Evolutionary conservation across 1,140 invertebrate species (phyloP).

Genomic region (Apis mellifera): Amel_HAv3.1 CM009937.2:13957501-13958000

Average conservation of each 20-base stretch:
- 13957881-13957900: background rate
- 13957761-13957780: background rate
- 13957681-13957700: background rate
- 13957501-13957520: background rate
- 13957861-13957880: background rate
- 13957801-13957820: background rate
- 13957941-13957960: background rate
- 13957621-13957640: background rate
- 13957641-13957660: background rate
- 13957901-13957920: background rate
- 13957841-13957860: no score
- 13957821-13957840: background rate
- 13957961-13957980: background rate
- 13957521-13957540: background rate
- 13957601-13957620: conserved; percentile 55
- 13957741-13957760: background rate
- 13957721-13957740: background rate
- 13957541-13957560: background rate
- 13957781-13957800: no score
- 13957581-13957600: background rate
- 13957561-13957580: background rate
- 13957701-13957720: background rate
- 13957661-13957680: background rate
- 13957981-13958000: background rate
- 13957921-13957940: background rate